A percentile compares a stretch with the other conserved stretches of the same genome.
Conservation (phyloP, 2,888 invertebrate species). For the Gymnoscelis rufifasciata region DNA sequence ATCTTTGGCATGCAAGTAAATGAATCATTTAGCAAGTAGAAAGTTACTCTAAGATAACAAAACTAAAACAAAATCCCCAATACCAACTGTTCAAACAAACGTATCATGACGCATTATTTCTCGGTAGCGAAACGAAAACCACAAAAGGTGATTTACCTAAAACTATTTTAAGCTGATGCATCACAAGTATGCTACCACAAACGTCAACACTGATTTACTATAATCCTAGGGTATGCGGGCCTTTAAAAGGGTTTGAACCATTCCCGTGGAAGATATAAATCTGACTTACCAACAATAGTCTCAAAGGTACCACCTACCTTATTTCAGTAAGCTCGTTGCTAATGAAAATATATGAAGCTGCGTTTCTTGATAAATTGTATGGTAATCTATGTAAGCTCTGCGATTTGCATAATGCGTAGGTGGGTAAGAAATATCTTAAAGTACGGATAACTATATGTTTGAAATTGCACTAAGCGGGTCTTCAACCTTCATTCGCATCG, state of each 20-base stretch:
- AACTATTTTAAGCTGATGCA: conserved; percentile 37
- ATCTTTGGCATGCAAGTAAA: too few species aligned
- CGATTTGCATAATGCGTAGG: background rate
- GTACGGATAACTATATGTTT: too few species aligned
- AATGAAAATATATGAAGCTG: conserved; percentile 62
- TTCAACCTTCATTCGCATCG: too few species aligned
- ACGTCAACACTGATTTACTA: background rate
- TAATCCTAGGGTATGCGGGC: too few species aligned
- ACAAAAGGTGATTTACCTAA: conserved; percentile 32
- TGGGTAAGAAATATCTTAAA: too few species aligned
- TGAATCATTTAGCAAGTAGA: background rate
- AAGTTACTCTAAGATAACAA: background rate
- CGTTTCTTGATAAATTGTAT: conserved; percentile 30
- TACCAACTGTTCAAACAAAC: conserved; percentile 20
- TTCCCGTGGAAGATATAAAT: conserved; percentile 52
- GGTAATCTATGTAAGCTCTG: conserved; percentile 10
- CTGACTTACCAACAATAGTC: conserved; percentile 59
- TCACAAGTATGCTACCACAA: conserved; percentile 15
- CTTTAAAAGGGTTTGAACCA: too few species aligned
- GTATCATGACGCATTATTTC: conserved; percentile 32
- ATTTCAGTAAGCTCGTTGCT: conserved; percentile 24
- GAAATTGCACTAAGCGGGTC: too few species aligned
- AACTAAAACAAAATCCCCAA: conserved; percentile 8
- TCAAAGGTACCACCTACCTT: conserved; percentile 42
- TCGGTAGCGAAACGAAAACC: conserved; percentile 30